These are phyloP conservation scores for Taeniopygia guttata DNA, from an alignment of 2,797 vertebrate species.

Conservation along the genomic window DNA sequence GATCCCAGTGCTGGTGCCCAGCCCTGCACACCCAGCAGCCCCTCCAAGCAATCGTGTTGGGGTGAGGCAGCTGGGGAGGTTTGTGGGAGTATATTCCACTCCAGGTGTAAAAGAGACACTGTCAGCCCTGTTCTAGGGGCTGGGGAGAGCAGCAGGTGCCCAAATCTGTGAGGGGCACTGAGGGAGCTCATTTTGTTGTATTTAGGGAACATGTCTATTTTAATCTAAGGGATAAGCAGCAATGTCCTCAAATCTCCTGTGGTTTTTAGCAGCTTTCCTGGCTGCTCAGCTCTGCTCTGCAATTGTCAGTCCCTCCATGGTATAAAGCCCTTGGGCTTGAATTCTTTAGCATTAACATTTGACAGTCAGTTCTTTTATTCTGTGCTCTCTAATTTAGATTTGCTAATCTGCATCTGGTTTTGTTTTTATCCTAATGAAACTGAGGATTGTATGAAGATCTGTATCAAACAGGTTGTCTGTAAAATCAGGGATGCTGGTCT, in stretches of 20 bases:
- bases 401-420: conserved; percentile 51
- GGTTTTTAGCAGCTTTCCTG: neutral
- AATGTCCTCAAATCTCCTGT: neutral
- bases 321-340: conserved; percentile 18
- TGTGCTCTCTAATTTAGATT: neutral
- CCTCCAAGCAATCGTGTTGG: rapidly evolving
- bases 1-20: neutral
- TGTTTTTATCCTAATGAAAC: conserved; percentile 30
- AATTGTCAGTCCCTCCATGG: neutral
- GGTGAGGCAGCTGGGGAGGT: neutral
- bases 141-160: neutral
- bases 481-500: neutral
- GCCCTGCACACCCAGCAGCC: neutral
- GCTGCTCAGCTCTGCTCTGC: neutral
- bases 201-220: neutral
- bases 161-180: rapidly evolving
- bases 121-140: rapidly evolving
- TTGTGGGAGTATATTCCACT: neutral
- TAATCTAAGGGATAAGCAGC: neutral
- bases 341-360: conserved; percentile 18
- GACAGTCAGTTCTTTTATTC: neutral
- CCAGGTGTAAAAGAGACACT: rapidly evolving
- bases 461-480: conserved; percentile 27
- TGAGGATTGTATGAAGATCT: neutral
- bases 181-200: neutral